Evolutionary conservation across 2,797 vertebrate species (phyloP).

Genomic region (Myotis myotis): DNA sequence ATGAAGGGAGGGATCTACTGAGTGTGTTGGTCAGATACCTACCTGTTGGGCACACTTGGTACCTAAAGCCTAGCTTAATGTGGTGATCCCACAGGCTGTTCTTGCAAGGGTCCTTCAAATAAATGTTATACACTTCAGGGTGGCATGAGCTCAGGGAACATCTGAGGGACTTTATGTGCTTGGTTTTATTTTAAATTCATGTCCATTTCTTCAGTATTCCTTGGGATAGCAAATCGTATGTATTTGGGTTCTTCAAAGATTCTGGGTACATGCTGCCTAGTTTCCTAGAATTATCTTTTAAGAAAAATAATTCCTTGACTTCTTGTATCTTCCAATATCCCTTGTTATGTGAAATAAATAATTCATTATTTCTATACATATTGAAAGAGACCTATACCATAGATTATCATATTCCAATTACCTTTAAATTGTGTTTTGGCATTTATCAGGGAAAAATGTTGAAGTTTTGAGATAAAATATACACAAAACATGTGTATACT

Average conservation of each 20-base stretch:
- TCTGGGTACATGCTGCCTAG: neutral
- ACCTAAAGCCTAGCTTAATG: neutral
- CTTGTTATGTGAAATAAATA: neutral
- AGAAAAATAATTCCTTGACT: neutral
- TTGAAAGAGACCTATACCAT: neutral
- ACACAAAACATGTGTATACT: neutral
- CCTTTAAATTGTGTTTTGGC: constrained; percentile 10
- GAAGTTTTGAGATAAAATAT: constrained; percentile 20
- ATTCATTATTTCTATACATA: neutral
- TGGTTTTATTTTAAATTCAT: constrained; percentile 25
- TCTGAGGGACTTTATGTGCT: neutral
- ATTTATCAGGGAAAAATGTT: constrained; percentile 9
- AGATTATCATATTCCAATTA: neutral
- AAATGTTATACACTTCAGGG: neutral
- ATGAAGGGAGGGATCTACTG: neutral
- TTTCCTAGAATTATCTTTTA: constrained; percentile 4
- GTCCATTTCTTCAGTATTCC: neutral
- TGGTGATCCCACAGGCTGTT: neutral
- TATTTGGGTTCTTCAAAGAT: neutral
- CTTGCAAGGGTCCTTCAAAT: neutral
- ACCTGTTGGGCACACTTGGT: neutral
- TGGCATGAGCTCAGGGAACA: neutral
- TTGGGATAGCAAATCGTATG: neutral
- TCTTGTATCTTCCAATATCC: neutral
- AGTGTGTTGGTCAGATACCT: neutral